Evolutionary conservation across 1,140 invertebrate genomes (phyloP), one percentile per base, ranked within the genome.

Genomic region (Helicoverpa armigera): DNA sequence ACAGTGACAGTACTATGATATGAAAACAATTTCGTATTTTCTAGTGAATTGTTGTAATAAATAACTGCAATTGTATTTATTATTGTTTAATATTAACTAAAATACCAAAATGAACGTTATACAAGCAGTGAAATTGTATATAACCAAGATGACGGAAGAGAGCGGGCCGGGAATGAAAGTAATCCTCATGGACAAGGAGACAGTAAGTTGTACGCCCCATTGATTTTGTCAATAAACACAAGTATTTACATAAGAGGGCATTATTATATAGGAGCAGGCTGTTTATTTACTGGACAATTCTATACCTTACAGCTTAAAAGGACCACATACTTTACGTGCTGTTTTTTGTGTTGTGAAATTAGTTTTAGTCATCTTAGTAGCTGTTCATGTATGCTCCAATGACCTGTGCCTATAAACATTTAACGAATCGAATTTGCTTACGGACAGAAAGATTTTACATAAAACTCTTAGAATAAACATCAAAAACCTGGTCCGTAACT

Each of bases 91-190:
- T 3, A 16, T 31, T 23, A 51, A 3, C 73, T 61, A 79, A 43
- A 48, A 31, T 48, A 61, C 74, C 48, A 94, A 89, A 90, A 98
- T 99, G 99, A 98, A 99, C 95, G 97, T 99, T 12, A 97, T 99
- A 86, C 96, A 97, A 83, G 98, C 98, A 54, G 97, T 99, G 54
- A 99, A 99, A 93, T 96, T 98, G 92, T 99, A 99, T 94, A 97
- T 99, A 80, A 98, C 98, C 50, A 98, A 98, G 95, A 99, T 99
- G 98, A 98, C 98, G n/a, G 97, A 99, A 81, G 98, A 99, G 87
- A 98, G 98, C 95, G 99, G 99, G 2, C 98, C 98, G 9, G 99
- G 99, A 54, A 99, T 99, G 99, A 99, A 99, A 97, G 98, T 99
- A 50, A 96, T 99, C 82, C 95, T 99, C 50, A 98, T 99, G 97